phyloP scores from a whole-genome alignment of 2,113 vertebrate genomes.

The Chlorocebus sabaeus region DNA sequence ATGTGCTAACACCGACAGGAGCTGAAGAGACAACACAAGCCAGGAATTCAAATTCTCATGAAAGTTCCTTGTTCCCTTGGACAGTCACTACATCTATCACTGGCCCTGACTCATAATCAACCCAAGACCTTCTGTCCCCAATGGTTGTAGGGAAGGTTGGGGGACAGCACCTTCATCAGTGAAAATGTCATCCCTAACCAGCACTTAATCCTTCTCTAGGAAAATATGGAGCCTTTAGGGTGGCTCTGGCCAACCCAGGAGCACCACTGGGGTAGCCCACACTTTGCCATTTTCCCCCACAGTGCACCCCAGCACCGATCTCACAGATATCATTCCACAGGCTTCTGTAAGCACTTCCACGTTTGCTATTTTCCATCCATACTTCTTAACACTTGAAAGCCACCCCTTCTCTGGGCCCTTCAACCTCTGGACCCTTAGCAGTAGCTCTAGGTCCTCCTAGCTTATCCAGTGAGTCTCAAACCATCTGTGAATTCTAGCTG shows the following conservation, averaged over 20 bases:
- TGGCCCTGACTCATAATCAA: neutral
- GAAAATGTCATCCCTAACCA: neutral
- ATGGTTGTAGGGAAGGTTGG: neutral
- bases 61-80: neutral
- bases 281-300: neutral
- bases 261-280: too few species aligned
- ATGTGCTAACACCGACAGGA: neutral
- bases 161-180: neutral
- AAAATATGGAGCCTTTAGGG: neutral
- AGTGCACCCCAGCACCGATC: rapidly evolving
- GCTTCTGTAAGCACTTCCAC: too few species aligned
- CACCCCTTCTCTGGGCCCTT: neutral
- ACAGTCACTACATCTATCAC: neutral
- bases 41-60: neutral
- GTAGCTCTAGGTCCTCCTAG: neutral
- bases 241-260: too few species aligned
- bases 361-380: neutral
- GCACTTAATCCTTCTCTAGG: neutral
- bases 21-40: rapidly evolving
- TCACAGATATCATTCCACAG: neutral
- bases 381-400: neutral
- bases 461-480: neutral
- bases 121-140: neutral
- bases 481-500: neutral
- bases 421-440: neutral